Percentiles rank a stretch among this genome's conserved stretches.
These are phyloP conservation scores for Mus minutoides DNA, from an alignment of 2,797 vertebrate genomes.

Conservation along the genomic window DNA sequence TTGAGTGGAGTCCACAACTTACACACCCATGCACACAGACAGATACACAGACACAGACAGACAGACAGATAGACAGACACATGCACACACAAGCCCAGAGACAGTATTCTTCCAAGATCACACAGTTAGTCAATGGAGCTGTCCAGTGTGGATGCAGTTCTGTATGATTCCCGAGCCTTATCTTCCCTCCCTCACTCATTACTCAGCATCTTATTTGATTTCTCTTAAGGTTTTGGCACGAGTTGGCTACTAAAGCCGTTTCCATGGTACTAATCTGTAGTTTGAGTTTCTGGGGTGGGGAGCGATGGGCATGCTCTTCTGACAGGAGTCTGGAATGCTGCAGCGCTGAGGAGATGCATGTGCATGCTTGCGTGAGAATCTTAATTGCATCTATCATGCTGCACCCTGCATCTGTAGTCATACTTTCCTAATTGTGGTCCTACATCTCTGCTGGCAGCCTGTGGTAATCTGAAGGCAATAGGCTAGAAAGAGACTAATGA, in stretches of 20 bases:
- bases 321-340: neutral
- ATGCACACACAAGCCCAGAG: neutral
- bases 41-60: neutral
- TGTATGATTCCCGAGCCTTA: neutral
- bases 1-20: neutral
- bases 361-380: neutral
- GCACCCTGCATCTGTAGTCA: neutral
- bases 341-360: neutral
- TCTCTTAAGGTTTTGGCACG: neutral
- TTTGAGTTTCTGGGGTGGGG: neutral
- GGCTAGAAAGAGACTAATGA: constrained; percentile 71
- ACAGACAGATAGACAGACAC: too few species aligned
- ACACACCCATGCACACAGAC: neutral
- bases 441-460: constrained; percentile 42
- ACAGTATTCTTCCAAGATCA: neutral
- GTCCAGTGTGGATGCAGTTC: neutral
- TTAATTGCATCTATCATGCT: neutral
- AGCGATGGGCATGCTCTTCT: neutral
- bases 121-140: neutral
- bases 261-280: neutral
- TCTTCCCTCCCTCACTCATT: neutral
- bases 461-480: constrained; percentile 56
- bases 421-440: constrained; percentile 61
- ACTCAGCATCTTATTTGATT: neutral
- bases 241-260: neutral